Conservation (phyloP, 2,113 vertebrate species). For the Ciconia maguari region DNA sequence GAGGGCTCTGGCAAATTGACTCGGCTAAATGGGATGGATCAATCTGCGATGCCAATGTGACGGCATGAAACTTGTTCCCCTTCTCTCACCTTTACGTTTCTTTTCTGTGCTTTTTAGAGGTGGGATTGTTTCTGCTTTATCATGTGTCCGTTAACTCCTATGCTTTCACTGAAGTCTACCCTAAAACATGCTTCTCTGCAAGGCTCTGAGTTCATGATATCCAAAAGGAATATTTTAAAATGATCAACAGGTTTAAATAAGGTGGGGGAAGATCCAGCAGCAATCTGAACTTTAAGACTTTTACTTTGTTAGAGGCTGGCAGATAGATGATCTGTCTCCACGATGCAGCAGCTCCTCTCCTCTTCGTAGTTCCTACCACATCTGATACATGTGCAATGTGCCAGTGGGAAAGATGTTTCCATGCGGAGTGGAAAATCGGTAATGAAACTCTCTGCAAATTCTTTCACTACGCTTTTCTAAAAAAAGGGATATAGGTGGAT, state of each 20-base stretch:
- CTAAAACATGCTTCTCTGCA: neutral
- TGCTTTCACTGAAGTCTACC: neutral
- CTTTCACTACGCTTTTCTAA: neutral
- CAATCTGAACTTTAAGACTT: neutral
- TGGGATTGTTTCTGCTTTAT: neutral
- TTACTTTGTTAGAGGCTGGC: neutral
- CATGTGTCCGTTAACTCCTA: neutral
- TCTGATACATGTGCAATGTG: neutral
- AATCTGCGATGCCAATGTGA: neutral
- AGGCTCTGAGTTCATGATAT: neutral
- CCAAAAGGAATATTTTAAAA: neutral
- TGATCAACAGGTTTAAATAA: neutral
- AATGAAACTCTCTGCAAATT: neutral
- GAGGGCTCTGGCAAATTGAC: neutral
- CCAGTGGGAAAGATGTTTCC: neutral
- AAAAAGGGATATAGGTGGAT: neutral
- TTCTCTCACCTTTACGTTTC: neutral
- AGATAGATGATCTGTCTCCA: neutral
- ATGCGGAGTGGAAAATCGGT: neutral
- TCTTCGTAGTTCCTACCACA: fast-evolving
- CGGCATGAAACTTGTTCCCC: neutral
- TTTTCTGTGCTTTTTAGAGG: neutral
- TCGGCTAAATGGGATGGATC: neutral
- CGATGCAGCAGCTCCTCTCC: neutral
- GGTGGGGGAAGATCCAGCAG: neutral